Evolutionary conservation across 2,888 invertebrate species (phyloP), one percentile per base, ranked within the genome.

Genomic region (Colletes collaris): DNA sequence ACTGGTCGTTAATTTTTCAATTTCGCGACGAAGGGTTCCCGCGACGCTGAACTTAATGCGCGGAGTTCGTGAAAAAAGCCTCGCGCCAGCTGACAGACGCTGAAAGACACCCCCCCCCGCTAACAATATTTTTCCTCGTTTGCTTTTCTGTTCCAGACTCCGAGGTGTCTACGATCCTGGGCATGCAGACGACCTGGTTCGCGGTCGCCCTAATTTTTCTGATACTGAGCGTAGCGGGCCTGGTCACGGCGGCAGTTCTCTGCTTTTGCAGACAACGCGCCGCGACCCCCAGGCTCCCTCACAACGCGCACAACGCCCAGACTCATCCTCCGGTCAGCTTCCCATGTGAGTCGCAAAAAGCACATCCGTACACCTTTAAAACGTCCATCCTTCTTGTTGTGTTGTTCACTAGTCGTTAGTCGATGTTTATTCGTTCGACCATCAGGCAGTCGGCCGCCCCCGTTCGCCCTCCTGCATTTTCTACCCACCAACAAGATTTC

Each of bases 181-280:
- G 97, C 83, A 94, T 97, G 91, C 96, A 96, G 90, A 95, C 96
- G 92, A 96, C 96, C 88, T 96, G 97, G 95, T 96, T 97, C 93
- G 96, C 96, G 88, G 95, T 95, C 80, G 95, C 95, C 88, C 95
- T 96, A 68, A 96, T 96, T 83, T 95, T 96, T 90, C 94, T 95
- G 80, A 94, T 96, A 90, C 94, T 97, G 91, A 94, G 96, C 87
- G 93, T 96, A 91, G 95, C 96, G 88, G 95, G 96, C 74, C 94
- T 95, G 90, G 95, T 95, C 85, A 95, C 96, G 75, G 96, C 95
- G 85, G 94, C 96, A 78, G 95, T 96, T 83, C 94, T 96, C 92
- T 97, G 97, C 94, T 94, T 96, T 89, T 97, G 97, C 93, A 95
- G 96, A 79, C 95, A 96, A 88, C 95, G 95, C 78, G 93, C 93